These are phyloP conservation scores for Microcebus ravelobensis DNA, from an alignment of 2,113 vertebrate species.

Conservation along the genomic window DNA sequence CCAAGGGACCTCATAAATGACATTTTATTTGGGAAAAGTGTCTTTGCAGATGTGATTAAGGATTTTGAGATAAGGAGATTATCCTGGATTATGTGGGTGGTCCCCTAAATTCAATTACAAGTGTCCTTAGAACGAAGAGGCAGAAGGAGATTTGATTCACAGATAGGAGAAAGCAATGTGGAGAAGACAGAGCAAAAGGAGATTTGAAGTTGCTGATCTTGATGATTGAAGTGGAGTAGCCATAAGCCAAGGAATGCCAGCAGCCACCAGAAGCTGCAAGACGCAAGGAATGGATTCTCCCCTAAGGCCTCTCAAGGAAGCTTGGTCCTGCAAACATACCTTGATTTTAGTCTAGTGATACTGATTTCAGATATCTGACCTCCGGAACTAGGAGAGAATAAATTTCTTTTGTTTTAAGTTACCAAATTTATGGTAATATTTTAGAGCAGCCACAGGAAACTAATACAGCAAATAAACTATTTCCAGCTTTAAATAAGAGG, in stretches of 20 bases:
- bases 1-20: not conserved
- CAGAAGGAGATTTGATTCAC: not conserved
- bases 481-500: not conserved
- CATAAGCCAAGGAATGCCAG: not conserved
- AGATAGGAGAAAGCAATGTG: not conserved
- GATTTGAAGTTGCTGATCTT: not conserved
- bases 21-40: not conserved
- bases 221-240: not conserved
- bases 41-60: not conserved
- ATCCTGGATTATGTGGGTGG: not conserved
- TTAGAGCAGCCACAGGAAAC: not conserved
- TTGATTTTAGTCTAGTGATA: not conserved
- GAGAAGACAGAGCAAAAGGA: not conserved
- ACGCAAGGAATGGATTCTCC: not conserved
- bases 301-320: not conserved
- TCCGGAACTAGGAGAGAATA: not conserved
- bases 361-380: not conserved
- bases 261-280: not conserved
- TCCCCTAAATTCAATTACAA: not conserved
- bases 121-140: not conserved
- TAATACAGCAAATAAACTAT: not conserved
- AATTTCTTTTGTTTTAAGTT: slow-evolving; percentile 4
- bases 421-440: not conserved
- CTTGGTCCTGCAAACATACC: not conserved
- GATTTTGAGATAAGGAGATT: not conserved